phyloP scores from a whole-genome alignment of 1,140 invertebrate species.

The Gonioctena quinquepunctata region DNA sequence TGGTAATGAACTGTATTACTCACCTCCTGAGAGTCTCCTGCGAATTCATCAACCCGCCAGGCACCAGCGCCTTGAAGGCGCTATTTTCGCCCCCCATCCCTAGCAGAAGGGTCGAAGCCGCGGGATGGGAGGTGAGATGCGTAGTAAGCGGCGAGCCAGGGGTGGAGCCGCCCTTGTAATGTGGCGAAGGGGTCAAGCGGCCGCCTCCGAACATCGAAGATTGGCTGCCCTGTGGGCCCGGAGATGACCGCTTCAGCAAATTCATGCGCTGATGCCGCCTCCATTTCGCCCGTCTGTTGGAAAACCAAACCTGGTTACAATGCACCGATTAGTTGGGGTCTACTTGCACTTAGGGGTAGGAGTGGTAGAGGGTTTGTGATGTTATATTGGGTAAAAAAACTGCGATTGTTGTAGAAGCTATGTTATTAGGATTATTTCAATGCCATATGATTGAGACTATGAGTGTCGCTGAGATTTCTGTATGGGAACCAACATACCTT shows the following conservation, averaged over 20 bases:
- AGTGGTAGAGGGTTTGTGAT: too few relatives aligned
- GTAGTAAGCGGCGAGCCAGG: constrained; percentile 54
- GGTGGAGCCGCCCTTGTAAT: constrained; percentile 54
- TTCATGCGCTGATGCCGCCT: constrained; percentile 93
- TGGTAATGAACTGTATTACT: neutral
- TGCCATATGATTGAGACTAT: too few relatives aligned
- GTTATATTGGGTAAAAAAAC: too few relatives aligned
- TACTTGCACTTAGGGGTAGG: too few relatives aligned
- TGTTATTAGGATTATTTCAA: too few relatives aligned
- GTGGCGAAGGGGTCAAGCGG: constrained; percentile 51
- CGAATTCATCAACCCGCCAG: constrained; percentile 52
- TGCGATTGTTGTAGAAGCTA: too few relatives aligned
- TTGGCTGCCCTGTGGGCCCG: constrained; percentile 54
- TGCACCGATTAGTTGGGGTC: constrained; percentile 1
- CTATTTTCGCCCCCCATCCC: constrained; percentile 85
- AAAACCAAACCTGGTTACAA: constrained; percentile 90
- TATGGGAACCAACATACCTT: too few relatives aligned
- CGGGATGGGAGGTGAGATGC: constrained; percentile 36
- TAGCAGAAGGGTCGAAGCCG: constrained; percentile 42
- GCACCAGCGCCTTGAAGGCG: constrained; percentile 75
- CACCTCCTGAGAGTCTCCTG: constrained; percentile 50
- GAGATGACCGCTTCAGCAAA: constrained; percentile 77
- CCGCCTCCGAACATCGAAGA: constrained; percentile 55
- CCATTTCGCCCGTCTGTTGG: constrained; percentile 97
- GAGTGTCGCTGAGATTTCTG: too few relatives aligned